Percentiles rank a stretch among this genome's conserved stretches.
Conservation (phyloP, 2,113 vertebrate species). For the Siniperca chuatsi region DNA sequence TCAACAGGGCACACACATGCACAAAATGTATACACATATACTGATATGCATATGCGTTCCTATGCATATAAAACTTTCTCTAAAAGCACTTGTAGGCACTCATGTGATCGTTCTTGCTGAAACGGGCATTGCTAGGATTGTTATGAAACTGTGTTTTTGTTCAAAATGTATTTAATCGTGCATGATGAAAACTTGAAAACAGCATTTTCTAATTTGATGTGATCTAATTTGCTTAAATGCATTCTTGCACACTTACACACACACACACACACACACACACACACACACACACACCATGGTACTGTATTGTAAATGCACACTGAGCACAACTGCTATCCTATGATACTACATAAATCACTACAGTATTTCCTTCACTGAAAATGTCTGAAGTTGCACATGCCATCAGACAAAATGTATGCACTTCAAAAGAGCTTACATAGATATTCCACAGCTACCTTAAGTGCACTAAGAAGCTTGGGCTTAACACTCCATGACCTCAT, state of each 20-base stretch:
- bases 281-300: no score
- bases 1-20: slow-evolving; percentile 7
- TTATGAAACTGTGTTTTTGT: neutral
- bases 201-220: slow-evolving; percentile 14
- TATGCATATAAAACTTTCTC: slow-evolving; percentile 16
- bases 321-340: slow-evolving; percentile 36
- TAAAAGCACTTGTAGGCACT: neutral
- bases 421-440: slow-evolving; percentile 69
- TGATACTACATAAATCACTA: slow-evolving; percentile 46
- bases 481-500: slow-evolving; percentile 68
- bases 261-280: neutral
- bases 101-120: slow-evolving; percentile 7
- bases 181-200: neutral
- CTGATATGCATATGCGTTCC: slow-evolving; percentile 13
- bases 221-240: slow-evolving; percentile 8
- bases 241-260: neutral
- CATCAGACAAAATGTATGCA: slow-evolving; percentile 57
- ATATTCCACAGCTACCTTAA: slow-evolving; percentile 61
- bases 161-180: neutral
- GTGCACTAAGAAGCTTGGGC: slow-evolving; percentile 59
- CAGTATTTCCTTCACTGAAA: slow-evolving; percentile 45
- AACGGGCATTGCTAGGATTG: neutral
- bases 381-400: slow-evolving; percentile 40
- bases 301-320: slow-evolving; percentile 1
- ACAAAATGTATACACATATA: slow-evolving; percentile 25